Percentiles rank a stretch among this genome's conserved stretches.
Evolutionary conservation across 2,113 vertebrate species (phyloP).

Genomic region (Corvus moneduloides): DNA sequence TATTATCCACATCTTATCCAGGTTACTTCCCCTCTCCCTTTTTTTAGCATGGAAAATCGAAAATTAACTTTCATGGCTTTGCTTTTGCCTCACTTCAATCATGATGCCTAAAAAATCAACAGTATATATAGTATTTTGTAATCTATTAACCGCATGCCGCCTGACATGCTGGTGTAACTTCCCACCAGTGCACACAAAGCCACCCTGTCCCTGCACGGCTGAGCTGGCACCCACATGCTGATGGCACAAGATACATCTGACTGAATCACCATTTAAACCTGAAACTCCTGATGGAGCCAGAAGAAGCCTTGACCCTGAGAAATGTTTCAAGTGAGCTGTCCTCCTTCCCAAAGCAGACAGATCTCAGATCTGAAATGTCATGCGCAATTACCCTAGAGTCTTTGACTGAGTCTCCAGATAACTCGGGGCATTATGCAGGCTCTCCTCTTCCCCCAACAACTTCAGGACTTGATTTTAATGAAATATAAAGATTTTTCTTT

Average conservation of each 20-base stretch:
- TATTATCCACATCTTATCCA: background rate
- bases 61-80: background rate
- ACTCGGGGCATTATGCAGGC: background rate
- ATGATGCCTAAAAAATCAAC: background rate
- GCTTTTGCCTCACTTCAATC: background rate
- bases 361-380: constrained; percentile 41
- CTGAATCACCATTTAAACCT: constrained; percentile 20
- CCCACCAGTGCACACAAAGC: background rate
- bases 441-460: background rate
- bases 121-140: background rate
- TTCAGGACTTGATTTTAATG: background rate
- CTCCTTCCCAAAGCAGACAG: background rate
- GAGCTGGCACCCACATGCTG: background rate
- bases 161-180: background rate
- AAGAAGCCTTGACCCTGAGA: background rate
- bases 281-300: background rate
- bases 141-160: background rate
- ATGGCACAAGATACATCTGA: background rate
- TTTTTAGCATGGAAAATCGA: background rate
- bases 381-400: background rate
- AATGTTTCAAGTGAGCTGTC: constrained; percentile 3
- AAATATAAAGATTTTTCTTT: background rate
- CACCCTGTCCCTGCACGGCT: background rate
- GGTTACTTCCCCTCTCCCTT: background rate
- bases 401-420: background rate